Evolutionary conservation across 2,888 invertebrate species (phyloP).

Genomic region (Diploptera punctata): DNA sequence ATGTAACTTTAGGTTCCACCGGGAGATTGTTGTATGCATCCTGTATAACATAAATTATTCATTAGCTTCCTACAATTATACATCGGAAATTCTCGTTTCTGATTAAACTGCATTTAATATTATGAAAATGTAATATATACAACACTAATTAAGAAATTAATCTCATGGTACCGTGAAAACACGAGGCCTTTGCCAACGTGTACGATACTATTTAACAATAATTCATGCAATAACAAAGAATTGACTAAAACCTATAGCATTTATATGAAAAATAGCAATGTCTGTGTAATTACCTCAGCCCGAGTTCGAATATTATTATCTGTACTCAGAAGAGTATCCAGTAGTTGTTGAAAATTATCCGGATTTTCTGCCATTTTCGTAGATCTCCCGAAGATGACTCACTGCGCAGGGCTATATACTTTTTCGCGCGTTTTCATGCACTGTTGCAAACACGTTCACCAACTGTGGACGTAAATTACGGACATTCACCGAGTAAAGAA

Average conservation of each 20-base stretch:
- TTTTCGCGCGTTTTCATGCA: constrained; percentile 24
- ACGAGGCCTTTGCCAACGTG: constrained; percentile 42
- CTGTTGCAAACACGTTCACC: constrained; percentile 3
- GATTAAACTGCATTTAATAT: no score
- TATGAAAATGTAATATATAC: background rate
- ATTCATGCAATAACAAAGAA: no score
- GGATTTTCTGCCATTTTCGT: constrained; percentile 74
- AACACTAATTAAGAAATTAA: background rate
- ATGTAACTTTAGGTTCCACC: constrained; percentile 82
- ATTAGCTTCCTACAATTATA: no score
- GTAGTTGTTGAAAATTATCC: constrained; percentile 87
- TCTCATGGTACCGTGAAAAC: constrained; percentile 33
- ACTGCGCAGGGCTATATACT: constrained; percentile 12
- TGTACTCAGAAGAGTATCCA: constrained; percentile 82
- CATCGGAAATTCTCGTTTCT: no score
- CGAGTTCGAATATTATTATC: constrained; percentile 90
- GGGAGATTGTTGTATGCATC: constrained; percentile 87
- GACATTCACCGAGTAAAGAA: no score
- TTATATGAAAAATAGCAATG: no score
- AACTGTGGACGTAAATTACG: no score
- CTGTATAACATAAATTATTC: constrained; percentile 65
- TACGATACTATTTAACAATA: background rate
- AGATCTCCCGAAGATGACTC: background rate
- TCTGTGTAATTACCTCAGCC: no score
- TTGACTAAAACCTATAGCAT: no score